A percentile compares a stretch with the other conserved stretches of the same genome.
phyloP scores from a whole-genome alignment of 2,113 vertebrate species.

The Isurus oxyrinchus region DNA sequence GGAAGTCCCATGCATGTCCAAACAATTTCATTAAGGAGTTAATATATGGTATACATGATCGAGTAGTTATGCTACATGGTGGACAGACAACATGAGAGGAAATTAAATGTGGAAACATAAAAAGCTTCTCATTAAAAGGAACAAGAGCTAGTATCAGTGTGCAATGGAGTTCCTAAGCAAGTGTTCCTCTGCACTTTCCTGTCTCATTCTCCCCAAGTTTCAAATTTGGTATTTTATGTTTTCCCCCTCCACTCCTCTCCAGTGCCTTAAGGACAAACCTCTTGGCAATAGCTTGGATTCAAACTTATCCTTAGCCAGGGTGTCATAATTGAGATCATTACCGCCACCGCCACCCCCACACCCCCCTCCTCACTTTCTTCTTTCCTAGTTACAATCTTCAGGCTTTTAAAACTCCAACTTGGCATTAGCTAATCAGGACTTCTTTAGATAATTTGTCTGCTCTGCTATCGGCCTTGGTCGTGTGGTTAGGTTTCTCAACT shows the following conservation, averaged over 20 bases:
- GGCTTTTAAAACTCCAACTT: background rate
- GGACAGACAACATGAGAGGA: too few species aligned
- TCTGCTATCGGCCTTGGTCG: too few species aligned
- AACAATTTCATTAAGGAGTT: too few species aligned
- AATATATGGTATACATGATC: too few species aligned
- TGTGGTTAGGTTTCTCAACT: background rate
- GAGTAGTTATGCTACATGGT: too few species aligned
- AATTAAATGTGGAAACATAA: background rate
- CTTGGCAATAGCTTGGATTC: background rate
- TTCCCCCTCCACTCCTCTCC: too few species aligned
- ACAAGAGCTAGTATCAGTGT: background rate
- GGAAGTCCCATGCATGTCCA: too few species aligned
- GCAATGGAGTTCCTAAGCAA: background rate
- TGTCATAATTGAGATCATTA: background rate
- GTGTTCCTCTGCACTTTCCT: background rate
- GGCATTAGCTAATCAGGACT: background rate
- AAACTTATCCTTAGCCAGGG: background rate
- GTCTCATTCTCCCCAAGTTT: background rate
- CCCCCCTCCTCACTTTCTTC: background rate
- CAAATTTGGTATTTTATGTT: background rate
- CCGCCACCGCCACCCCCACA: too few species aligned
- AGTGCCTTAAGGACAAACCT: background rate
- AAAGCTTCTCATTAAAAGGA: background rate
- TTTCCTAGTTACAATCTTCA: background rate
- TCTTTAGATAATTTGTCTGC: too few species aligned